Percentiles rank a stretch among this genome's conserved stretches.
These are phyloP conservation scores for Epinotia demarniana DNA, from an alignment of 2,888 invertebrate genomes.

Conservation along the genomic window DNA sequence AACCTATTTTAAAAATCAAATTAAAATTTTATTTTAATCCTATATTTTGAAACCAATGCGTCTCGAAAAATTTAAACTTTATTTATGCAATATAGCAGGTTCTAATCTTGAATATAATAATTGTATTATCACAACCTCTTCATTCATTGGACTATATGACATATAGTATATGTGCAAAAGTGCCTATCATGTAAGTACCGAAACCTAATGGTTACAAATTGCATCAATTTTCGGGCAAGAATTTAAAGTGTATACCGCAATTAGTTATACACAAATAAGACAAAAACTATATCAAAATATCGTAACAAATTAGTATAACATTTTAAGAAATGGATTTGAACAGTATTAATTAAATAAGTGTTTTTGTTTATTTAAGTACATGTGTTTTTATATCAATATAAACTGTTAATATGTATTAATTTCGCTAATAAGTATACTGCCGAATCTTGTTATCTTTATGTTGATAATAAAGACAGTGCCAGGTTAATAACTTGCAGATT, in stretches of 20 bases:
- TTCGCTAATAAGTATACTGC: background rate
- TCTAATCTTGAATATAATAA: too few relatives aligned
- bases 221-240: slow-evolving; percentile 6
- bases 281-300: slow-evolving; percentile 26
- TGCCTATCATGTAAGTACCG: slow-evolving; percentile 10
- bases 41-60: too few relatives aligned
- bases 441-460: background rate
- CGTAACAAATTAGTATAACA: slow-evolving; percentile 33
- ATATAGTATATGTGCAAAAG: background rate
- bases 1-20: too few relatives aligned
- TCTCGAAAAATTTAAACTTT: too few relatives aligned
- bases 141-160: background rate
- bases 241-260: slow-evolving; percentile 39
- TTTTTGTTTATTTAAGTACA: background rate
- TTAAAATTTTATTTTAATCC: too few relatives aligned
- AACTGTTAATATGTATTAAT: background rate
- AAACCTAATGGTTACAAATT: slow-evolving; percentile 2
- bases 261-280: slow-evolving; percentile 33
- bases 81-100: too few relatives aligned
- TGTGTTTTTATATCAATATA: slow-evolving; percentile 1
- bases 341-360: slow-evolving; percentile 14
- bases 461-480: background rate
- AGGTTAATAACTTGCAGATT: background rate
- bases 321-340: slow-evolving; percentile 24
- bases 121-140: background rate